phyloP scores from a whole-genome alignment of 2,888 invertebrate genomes.

The Nowickia ferox region DNA sequence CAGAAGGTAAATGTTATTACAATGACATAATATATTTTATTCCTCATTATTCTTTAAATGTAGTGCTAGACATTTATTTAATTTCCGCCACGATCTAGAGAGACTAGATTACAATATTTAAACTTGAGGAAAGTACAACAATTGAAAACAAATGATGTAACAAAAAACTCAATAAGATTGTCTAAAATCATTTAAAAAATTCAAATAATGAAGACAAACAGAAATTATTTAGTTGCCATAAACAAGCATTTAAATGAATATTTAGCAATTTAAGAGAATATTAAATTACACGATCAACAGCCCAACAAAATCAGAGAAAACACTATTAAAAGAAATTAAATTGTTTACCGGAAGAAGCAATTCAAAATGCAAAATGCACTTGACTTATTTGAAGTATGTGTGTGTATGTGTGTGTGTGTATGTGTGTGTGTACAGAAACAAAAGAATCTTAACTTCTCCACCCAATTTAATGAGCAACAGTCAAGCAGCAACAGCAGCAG shows the following conservation, averaged over 20 bases:
- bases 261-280: slow-evolving; percentile 43
- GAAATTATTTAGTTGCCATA: slow-evolving; percentile 14
- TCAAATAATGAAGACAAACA: slow-evolving; percentile 22
- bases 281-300: slow-evolving; percentile 68
- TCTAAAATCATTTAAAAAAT: neutral
- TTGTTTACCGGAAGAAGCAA: slow-evolving; percentile 74
- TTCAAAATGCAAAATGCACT: slow-evolving; percentile 73
- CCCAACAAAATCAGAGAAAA: slow-evolving; percentile 43
- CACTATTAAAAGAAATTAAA: slow-evolving; percentile 59
- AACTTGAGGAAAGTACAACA: neutral
- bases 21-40: too few species aligned
- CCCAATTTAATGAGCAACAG: slow-evolving; percentile 60
- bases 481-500: neutral
- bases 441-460: slow-evolving; percentile 69
- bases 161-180: neutral
- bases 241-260: slow-evolving; percentile 17
- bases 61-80: neutral
- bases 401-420: neutral
- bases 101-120: neutral
- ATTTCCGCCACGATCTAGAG: neutral
- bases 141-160: neutral
- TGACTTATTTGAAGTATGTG: slow-evolving; percentile 70
- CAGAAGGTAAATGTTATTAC: too few species aligned
- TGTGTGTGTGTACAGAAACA: neutral
- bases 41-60: too few species aligned